Conservation (phyloP, 2,888 invertebrate genomes). For the Ramazzottius varieornatus region DNA sequence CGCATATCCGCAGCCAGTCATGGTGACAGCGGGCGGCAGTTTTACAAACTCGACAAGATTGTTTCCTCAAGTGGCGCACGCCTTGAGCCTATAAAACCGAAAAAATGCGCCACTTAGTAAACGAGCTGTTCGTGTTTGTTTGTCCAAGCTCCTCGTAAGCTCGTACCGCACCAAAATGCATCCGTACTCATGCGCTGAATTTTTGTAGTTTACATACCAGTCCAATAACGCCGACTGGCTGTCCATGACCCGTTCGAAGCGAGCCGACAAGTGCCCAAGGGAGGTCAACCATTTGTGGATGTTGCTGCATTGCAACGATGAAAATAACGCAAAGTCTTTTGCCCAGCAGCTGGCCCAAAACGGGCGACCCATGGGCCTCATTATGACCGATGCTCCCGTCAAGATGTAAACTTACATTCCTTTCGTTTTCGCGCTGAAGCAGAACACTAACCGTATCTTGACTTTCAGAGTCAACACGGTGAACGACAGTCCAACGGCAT, state of each 20-base stretch:
- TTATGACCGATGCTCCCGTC: background rate
- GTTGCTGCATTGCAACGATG: background rate
- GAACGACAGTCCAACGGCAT: background rate
- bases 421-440: no score
- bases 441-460: no score
- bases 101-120: no score
- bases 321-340: background rate
- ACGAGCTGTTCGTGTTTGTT: no score
- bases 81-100: no score
- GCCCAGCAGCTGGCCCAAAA: background rate
- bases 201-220: background rate
- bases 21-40: no score
- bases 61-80: no score
- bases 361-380: background rate
- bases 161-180: no score
- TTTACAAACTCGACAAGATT: no score
- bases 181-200: background rate
- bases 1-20: no score
- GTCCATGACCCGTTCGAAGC: background rate
- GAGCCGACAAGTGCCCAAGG: background rate
- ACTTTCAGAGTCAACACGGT: background rate
- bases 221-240: background rate
- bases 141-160: no score
- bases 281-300: background rate
- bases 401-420: no score